These are phyloP conservation scores for Synergus laeviventris DNA, from an alignment of 2,888 invertebrate genomes.

Conservation along the genomic window DNA sequence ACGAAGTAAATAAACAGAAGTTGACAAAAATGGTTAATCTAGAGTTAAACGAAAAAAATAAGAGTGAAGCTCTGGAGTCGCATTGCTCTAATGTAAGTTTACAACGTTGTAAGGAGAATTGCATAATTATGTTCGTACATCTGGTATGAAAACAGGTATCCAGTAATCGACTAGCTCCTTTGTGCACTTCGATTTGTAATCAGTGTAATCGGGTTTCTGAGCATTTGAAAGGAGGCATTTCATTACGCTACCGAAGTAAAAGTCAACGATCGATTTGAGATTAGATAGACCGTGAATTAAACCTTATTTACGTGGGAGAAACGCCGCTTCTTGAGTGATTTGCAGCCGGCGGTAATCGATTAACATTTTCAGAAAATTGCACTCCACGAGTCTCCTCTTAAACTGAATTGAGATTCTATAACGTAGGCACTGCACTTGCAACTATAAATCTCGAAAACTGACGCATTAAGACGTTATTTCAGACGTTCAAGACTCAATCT, in stretches of 20 bases:
- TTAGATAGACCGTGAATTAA: conserved; percentile 39
- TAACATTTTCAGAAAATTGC: conserved; percentile 39
- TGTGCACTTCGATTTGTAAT: conserved; percentile 26
- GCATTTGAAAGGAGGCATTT: conserved; percentile 39
- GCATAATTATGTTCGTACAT: conserved; percentile 15
- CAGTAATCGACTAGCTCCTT: conserved; percentile 16
- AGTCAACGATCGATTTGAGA: conserved; percentile 38
- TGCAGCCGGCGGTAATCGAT: conserved; percentile 36
- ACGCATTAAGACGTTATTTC: conserved; percentile 28
- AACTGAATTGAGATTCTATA: conserved; percentile 16
- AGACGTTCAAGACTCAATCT: conserved; percentile 26
- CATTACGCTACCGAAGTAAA: conserved; percentile 40
- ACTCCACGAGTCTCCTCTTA: conserved; percentile 16
- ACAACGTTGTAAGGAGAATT: background rate
- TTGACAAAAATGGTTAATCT: background rate
- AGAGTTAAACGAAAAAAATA: background rate
- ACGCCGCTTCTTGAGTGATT: conserved; percentile 25
- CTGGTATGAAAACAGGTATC: conserved; percentile 16
- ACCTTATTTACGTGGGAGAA: conserved; percentile 40
- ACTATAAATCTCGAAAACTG: conserved; percentile 32
- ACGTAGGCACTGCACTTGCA: conserved; percentile 6
- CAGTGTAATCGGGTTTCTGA: conserved; percentile 22
- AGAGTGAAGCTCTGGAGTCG: background rate
- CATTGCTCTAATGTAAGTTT: conserved; percentile 3
- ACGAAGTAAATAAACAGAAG: background rate